These are phyloP conservation scores for Crotalus helleri DNA, from an alignment of 2,113 vertebrate species.

Conservation along the genomic window DNA sequence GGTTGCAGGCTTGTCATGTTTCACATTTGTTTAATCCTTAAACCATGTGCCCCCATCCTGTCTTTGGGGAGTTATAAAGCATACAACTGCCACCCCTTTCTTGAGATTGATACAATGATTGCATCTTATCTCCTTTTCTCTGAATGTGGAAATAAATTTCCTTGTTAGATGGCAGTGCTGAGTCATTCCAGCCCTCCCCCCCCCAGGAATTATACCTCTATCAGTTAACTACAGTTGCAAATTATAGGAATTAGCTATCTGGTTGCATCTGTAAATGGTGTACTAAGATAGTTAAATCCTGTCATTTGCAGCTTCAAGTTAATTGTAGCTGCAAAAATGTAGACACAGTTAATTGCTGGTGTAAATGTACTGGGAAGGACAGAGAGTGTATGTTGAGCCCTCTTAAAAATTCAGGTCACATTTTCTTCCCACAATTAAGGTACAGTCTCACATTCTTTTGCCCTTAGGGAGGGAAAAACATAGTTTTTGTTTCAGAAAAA, in stretches of 20 bases:
- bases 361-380: background rate
- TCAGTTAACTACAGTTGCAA: background rate
- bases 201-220: background rate
- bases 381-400: background rate
- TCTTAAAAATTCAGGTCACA: background rate
- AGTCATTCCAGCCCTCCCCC: background rate
- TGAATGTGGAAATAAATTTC: background rate
- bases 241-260: background rate
- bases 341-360: background rate
- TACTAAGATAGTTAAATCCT: background rate
- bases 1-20: background rate
- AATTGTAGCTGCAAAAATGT: background rate
- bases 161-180: background rate
- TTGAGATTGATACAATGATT: background rate
- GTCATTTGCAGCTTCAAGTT: constrained; percentile 11
- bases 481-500: background rate
- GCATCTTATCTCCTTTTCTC: background rate
- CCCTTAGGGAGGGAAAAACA: background rate
- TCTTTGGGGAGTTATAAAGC: background rate
- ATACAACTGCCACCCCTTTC: background rate
- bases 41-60: background rate
- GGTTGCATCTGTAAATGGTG: background rate
- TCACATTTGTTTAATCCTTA: background rate
- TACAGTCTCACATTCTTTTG: background rate
- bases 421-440: background rate